Base-by-base conservation (phyloP, 2,888 invertebrate genomes). In the Trichacis sp. region DNA sequence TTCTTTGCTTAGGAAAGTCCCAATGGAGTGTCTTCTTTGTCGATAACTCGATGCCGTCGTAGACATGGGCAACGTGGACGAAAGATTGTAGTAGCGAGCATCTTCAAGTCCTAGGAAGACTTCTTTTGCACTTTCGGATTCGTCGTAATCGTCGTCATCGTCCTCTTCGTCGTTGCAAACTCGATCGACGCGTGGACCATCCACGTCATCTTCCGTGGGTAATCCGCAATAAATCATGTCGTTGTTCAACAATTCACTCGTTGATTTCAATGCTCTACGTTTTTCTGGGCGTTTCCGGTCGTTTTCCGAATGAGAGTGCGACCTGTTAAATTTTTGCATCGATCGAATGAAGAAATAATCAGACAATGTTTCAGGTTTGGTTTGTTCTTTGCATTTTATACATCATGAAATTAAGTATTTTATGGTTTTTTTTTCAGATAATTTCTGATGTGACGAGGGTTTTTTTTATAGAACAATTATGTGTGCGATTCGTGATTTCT, bases 11-110 rank as follows among this genome's bases (percentile, higher is more conserved):
- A 89, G 80, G 75, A 90, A 91, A 0, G 90, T 89, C 4, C 91
- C 90, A 14, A 91, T 90, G 0, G 91, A 91, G 77, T 92, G 92
- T 66, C 92, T 85, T 33, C 88, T 79, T 48, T 88, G 84, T 20
- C 86, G 87, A 79, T 24, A 87, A 58, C 47, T 73, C 0, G 86
- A 87, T 54, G 87, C 85, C 3, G 86, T 84, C 0, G 87, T 85
- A 5, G 33, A 33, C 5, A 57, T 55, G 0, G 81, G 82, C 30
- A 81, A 54, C 8, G 82, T 83, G 6, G 85, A 80, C 1, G 83
- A 78, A 2, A 87, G 75, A 71, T 88, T 88, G 73, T 88, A 88
- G 73, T 88, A 88, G 52, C 86, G 84, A 1, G 84, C 86, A 56
- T 86, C 84, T 20, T 86, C 86, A 33, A 85, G 84, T 1, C 81